Base-by-base conservation (phyloP, 1,140 invertebrate species). In the Pogonomyrmex californicus region DNA sequence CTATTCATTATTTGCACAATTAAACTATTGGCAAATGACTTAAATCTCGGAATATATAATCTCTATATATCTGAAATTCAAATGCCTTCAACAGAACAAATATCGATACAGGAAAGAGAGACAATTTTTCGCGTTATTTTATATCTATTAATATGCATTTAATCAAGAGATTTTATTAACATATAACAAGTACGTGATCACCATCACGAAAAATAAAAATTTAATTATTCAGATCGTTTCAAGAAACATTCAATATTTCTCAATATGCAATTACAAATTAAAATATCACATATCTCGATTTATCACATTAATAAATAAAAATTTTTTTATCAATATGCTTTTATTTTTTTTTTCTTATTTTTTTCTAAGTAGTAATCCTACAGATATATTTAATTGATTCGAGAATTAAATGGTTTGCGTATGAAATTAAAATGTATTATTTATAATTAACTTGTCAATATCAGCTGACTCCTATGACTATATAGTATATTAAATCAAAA, bases 51-150 rank as follows among this genome's bases (percentile, higher is more conserved):
- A 10, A n/a, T 5, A 36, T 58, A 4, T 49, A 41, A 14, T 41
- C 60, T 30, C 44, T 12, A 10, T 7, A 6, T 36, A 86, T 86
- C 56, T 86, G 70, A 65, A 77, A 86, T 89, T 86, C 70, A 89
- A 88, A 89, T 71, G 63, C 63, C 60, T n/a, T 38, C 38, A 63
- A 7, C 51, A 38, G n/a, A 41, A 38, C 36, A 6, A 49, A 54
- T 62, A 3, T 30, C 41, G 68, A 49, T 54, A 38, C 14, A 9
- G 17, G 12, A 63, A 49, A 51, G 63, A 87, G 23, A 30, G 0
- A 3, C 12, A n/a, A 68, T 47, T 77, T 30, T 2, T 5, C 17
- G 54, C 38, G n/a, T 76, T 47, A 44, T 63, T 77, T 47, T 30
- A 60, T 30, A 60, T 30, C 12, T 17, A n/a, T 2, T 9, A 47